Evolutionary conservation across 2,797 vertebrate species (phyloP).

Genomic region (Poeciliopsis presidionis): DNA sequence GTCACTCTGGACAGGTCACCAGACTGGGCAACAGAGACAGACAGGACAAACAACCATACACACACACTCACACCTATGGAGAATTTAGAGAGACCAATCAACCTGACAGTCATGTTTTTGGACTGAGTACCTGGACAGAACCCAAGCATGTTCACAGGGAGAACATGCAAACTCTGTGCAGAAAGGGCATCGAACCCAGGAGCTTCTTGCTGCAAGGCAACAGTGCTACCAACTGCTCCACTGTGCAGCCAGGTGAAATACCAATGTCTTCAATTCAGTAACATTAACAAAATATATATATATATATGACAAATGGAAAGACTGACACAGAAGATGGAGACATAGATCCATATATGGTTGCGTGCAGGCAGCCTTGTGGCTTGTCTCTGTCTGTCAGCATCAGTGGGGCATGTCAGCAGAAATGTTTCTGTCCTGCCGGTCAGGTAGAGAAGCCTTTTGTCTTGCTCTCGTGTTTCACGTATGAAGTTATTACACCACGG

Average conservation of each 20-base stretch:
- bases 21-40: no score
- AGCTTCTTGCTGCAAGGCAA: no score
- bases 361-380: slow-evolving; percentile 13
- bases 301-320: not conserved
- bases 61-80: no score
- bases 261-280: not conserved
- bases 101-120: no score
- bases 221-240: no score
- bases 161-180: no score
- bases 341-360: slow-evolving; percentile 31
- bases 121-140: no score
- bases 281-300: not conserved
- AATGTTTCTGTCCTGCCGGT: slow-evolving; percentile 5
- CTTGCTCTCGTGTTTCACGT: slow-evolving; percentile 32
- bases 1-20: no score
- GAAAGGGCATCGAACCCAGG: no score
- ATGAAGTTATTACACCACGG: slow-evolving; percentile 31
- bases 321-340: not conserved
- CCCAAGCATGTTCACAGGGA: no score
- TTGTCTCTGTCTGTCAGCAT: slow-evolving; percentile 17
- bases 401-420: slow-evolving; percentile 11
- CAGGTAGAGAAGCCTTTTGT: slow-evolving; percentile 19
- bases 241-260: not conserved
- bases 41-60: no score
- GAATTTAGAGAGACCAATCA: no score